Conservation (phyloP, 2,113 vertebrate genomes). For the Turnix velox region DNA sequence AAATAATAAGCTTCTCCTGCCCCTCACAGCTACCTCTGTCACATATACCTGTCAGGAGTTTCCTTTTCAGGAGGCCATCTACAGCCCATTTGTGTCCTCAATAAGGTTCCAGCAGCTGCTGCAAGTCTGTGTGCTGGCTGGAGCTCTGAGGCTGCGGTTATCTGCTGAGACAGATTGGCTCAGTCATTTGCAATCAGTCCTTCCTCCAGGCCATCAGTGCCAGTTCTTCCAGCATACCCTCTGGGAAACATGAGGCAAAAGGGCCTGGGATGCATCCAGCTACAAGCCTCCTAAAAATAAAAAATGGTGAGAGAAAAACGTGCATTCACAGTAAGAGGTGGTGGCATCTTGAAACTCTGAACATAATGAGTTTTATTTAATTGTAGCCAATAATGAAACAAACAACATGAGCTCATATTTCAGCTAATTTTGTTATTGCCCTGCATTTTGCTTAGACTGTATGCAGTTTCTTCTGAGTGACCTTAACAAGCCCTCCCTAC, state of each 20-base stretch:
- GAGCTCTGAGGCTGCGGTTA: not conserved
- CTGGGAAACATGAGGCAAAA: not conserved
- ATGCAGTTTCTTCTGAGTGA: not conserved
- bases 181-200: not conserved
- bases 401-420: not conserved
- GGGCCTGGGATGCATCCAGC: not conserved
- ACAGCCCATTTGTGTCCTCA: not conserved
- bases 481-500: not conserved
- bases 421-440: not conserved
- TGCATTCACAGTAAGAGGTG: not conserved
- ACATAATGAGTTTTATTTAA: not conserved
- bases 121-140: not conserved
- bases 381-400: not conserved
- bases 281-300: not conserved
- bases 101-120: not conserved
- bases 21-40: not conserved
- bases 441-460: not conserved
- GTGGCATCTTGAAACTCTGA: not conserved
- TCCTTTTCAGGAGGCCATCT: not conserved
- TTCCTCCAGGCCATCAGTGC: not conserved
- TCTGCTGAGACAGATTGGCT: constrained; percentile 3
- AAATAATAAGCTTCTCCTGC: not conserved
- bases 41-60: accelerated
- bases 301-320: not conserved
- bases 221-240: not conserved